Base-by-base conservation (phyloP, 2,113 vertebrate genomes). In the Candoia aspera region DNA sequence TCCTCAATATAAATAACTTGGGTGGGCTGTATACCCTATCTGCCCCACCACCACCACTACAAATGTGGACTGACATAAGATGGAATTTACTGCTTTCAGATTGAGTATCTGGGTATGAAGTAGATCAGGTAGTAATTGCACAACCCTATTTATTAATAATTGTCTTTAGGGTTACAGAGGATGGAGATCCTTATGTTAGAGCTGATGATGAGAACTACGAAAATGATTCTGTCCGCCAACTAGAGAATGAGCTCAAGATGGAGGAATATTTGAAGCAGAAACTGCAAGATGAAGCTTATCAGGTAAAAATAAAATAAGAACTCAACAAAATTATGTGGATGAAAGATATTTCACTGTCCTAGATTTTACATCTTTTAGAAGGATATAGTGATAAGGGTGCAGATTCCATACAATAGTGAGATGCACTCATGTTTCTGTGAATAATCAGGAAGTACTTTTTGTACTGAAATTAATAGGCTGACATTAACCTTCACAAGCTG, bases 241-340 rank as follows among this genome's bases (percentile, higher is more conserved):
- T 99, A 95, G 98, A 99, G 95, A 98, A 98, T 0, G 98, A 99
- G 93, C 97, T 99, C 94, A 98, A 98, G 90, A 97, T 99, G 97
- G 99, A 99, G 84, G 98, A 99, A 73, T 98, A 98, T 87, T 97
- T 99, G 95, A 99, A 98, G 96, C 98, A 98, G 96, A 98, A 98
- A 95, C 97, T 98, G 92, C 98, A 98, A 91, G 99, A 99, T 87
- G 98, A 99, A 94, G 96, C 97, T 0, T 98, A 98, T 95, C 98
- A 99, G 99, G 99, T 99, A 97, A 4, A 95, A 92, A 24, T 59
- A 87, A 87, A 46, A 79, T 2, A 17, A 37, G 5, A 62, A n/a
- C 62, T 23, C 58, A 3, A 0, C 84, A 26, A 87, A 6, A 42
- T 8, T 84, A 90, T 84, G 12, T 83, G 1, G 53, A 58, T 87